These are phyloP conservation scores for Phalacrocorax brasilianus DNA, from an alignment of 2,113 vertebrate genomes.

Conservation along the genomic window DNA sequence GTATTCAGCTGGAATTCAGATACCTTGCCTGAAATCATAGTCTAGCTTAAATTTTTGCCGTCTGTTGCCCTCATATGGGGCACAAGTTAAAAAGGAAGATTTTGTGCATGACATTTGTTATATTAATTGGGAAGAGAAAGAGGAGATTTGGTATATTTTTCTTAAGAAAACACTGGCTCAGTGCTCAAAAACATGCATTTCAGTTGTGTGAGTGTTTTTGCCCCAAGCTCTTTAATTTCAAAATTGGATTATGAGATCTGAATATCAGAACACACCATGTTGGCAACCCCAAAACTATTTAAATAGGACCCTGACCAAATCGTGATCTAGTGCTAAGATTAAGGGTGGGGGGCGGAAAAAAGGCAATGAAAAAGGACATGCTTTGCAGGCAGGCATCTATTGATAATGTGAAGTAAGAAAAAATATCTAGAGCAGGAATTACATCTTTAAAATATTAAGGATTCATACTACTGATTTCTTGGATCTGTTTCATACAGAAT, in stretches of 20 bases:
- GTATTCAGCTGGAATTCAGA: conserved; percentile 41
- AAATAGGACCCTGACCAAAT: conserved; percentile 53
- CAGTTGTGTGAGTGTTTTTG: background rate
- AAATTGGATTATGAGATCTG: conserved; percentile 67
- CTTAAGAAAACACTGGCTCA: conserved; percentile 22
- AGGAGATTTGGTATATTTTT: background rate
- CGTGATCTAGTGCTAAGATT: conserved; percentile 21
- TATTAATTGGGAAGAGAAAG: conserved; percentile 44
- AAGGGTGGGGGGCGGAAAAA: background rate
- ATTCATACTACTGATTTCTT: background rate
- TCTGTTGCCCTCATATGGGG: background rate
- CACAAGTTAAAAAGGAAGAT: background rate
- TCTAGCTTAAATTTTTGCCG: background rate
- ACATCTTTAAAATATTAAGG: background rate
- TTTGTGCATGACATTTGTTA: background rate
- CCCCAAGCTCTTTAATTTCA: conserved; percentile 52
- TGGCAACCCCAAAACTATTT: conserved; percentile 61
- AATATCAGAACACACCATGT: conserved; percentile 41
- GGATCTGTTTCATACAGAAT: background rate
- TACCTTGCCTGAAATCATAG: conserved; percentile 18
- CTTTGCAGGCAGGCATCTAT: conserved; percentile 1
- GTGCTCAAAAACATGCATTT: conserved; percentile 32
- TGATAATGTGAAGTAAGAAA: background rate
- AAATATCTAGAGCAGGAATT: background rate
- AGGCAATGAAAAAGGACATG: background rate